Base-by-base conservation (phyloP, 2,113 vertebrate genomes). In the Paedocypris sp. region DNA sequence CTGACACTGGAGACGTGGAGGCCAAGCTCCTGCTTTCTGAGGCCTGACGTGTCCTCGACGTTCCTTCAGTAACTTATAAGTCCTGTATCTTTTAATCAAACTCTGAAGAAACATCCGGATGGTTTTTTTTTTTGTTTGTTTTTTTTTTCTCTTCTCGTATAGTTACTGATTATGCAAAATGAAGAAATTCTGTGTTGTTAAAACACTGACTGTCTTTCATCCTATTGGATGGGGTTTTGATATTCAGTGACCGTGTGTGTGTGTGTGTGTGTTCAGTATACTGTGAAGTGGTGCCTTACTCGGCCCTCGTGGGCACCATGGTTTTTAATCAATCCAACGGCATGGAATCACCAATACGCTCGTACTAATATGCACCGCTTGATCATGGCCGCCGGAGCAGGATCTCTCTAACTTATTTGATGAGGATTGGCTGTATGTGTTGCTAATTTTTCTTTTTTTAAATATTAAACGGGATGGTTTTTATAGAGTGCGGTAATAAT, bases 1-100 rank as follows among this genome's bases (percentile, higher is more conserved):
- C 49, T 60, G 63, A 70, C 68, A 66, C 58, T 70, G 68, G 68
- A 70, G 66, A 64, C 41, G 68, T 62, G 51, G 66, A 66, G 39
- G 68, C 65, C 57, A 61, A 61, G 50, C 22, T 57, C 53, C 29
- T 49, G 43, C 48, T 54, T 60, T 64, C 41, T 56, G 63, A 58
- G 60, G 50, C 61, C 68, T 70, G 65, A 60, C 57, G 60, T 54
- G 64, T 60, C 63, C 31, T 66, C 26, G 59, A n/a, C 43, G 53
- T 65, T 65, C 65, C 66, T 51, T 70, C 66, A 70, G 60, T 70
- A 70, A 70, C 62, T 70, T 70, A 70, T 66, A 54, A 70, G 62
- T 70, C 61, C 60, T 52, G 49, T 64, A 65, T 59, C 62, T 70
- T 59, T 49, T 56, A 53, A 39, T 50, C 43, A 47, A 47, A 36